Percentiles rank a stretch among this genome's conserved stretches.
These are phyloP conservation scores for Laticauda colubrina DNA, from an alignment of 2,113 vertebrate genomes.

Conservation along the genomic window DNA sequence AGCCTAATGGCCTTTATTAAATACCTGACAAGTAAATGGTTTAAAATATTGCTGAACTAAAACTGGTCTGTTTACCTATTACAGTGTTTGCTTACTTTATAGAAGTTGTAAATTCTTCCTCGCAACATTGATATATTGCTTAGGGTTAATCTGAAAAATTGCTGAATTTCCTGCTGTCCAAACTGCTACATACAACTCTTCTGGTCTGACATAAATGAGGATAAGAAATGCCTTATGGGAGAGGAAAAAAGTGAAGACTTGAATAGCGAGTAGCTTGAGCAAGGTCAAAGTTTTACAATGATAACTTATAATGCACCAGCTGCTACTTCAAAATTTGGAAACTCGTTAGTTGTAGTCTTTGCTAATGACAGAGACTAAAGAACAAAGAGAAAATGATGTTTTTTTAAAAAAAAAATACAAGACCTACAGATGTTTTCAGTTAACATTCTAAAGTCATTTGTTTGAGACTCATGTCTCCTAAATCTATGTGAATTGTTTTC, in stretches of 20 bases:
- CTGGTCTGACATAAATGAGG: background rate
- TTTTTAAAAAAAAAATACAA: background rate
- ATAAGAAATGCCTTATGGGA: background rate
- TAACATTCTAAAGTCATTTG: background rate
- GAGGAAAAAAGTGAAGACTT: background rate
- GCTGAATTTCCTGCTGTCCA: background rate
- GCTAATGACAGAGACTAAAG: background rate
- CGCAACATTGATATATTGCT: background rate
- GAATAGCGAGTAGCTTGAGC: background rate
- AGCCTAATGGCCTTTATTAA: slow-evolving; percentile 2
- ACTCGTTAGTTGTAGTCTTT: background rate
- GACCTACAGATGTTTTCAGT: background rate
- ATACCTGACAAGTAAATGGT: slow-evolving; percentile 18
- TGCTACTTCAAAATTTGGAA: background rate
- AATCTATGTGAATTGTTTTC: background rate
- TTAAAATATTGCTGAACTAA: slow-evolving; percentile 23
- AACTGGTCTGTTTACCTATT: background rate
- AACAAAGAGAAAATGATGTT: background rate
- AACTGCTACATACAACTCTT: background rate
- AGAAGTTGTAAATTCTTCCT: slow-evolving; percentile 10
- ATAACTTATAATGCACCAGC: background rate
- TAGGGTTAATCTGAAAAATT: background rate
- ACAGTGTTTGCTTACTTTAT: background rate
- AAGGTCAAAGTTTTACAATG: background rate
- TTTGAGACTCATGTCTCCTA: background rate